Base-by-base conservation (phyloP, 2,113 vertebrate species). In the Catharus minimus region DNA sequence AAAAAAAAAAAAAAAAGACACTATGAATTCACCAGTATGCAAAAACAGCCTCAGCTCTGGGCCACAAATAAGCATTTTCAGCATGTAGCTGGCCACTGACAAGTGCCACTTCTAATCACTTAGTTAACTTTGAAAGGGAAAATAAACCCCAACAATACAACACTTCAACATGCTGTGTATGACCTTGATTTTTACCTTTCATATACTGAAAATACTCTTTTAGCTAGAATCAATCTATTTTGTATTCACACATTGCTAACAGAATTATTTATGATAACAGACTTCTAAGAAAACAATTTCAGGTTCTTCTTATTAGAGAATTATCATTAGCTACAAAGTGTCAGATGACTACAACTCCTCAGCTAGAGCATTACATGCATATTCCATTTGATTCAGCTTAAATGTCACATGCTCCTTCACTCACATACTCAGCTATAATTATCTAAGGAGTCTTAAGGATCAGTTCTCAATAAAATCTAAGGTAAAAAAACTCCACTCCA, bases 251-350 rank as follows among this genome's bases (percentile, higher is more conserved):
- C 16, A 32, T 26, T 71, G 33, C 56, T 64, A 66, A 66, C 17
- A 85, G 30, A 83, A 74, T 88, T 81, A 92, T 88, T 86, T 75
- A 55, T 62, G 90, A 57, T 26, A 82, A 75, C 21, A 89, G 33
- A 62, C 23, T 85, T 76, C 67, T 76, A 89, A 65, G 78, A 87
- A 91, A 91, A 91, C 27, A 94, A 67, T 86, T 83, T 81, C 43
- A 67, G 16, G 18, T 78, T 90, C 39, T 74, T 84, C 27, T 83
- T 80, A 80, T 69, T 73, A 86, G 52, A 80, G 18, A 82, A 82
- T 83, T 89, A 53, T 66, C 41, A 46, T 93, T 78, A 94, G 11
- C 36, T 82, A 62, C 27, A 85, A 86, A 88, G 67, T 61, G 60
- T 50, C 58, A 77, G 43, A 66, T 74, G 22, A 88, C 55, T 77